These are phyloP conservation scores for Sarcoramphus papa DNA, from an alignment of 2,797 vertebrate genomes.

Conservation along the genomic window DNA sequence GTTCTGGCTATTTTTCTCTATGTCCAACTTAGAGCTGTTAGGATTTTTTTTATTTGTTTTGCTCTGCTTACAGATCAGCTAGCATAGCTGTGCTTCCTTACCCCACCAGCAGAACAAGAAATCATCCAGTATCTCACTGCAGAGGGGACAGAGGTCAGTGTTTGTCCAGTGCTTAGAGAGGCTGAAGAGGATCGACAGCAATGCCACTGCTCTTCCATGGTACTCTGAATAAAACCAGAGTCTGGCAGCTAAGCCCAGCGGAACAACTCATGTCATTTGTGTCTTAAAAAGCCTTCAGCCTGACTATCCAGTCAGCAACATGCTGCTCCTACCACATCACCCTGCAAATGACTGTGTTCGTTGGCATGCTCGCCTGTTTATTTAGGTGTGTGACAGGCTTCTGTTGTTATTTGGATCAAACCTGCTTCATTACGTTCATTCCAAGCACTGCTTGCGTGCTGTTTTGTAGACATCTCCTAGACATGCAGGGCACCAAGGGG, in stretches of 20 bases:
- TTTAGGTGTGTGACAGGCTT: slow-evolving; percentile 71
- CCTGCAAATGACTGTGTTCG: slow-evolving; percentile 43
- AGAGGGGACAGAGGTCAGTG: neutral
- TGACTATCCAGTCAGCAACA: neutral
- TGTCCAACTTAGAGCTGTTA: neutral
- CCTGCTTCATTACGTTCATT: slow-evolving; percentile 47
- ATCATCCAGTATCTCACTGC: neutral
- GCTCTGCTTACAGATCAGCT: neutral
- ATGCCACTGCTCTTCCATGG: neutral
- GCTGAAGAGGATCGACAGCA: neutral
- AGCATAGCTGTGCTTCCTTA: neutral
- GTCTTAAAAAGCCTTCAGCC: neutral
- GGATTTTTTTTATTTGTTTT: neutral
- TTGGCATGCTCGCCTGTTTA: slow-evolving; percentile 67
- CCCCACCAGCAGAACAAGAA: neutral
- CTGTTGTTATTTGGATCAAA: slow-evolving; percentile 60
- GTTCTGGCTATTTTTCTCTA: neutral
- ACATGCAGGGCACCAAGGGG: slow-evolving; percentile 29
- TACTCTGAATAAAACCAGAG: neutral
- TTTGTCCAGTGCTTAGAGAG: neutral
- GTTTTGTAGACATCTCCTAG: slow-evolving; percentile 54
- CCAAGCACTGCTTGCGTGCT: slow-evolving; percentile 46
- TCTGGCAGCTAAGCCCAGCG: neutral
- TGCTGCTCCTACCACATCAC: slow-evolving; percentile 18
- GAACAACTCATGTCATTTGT: neutral